Evolutionary conservation across 2,113 vertebrate species (phyloP), one percentile per base, ranked within the genome.

Genomic region (Lutjanus erythropterus): DNA sequence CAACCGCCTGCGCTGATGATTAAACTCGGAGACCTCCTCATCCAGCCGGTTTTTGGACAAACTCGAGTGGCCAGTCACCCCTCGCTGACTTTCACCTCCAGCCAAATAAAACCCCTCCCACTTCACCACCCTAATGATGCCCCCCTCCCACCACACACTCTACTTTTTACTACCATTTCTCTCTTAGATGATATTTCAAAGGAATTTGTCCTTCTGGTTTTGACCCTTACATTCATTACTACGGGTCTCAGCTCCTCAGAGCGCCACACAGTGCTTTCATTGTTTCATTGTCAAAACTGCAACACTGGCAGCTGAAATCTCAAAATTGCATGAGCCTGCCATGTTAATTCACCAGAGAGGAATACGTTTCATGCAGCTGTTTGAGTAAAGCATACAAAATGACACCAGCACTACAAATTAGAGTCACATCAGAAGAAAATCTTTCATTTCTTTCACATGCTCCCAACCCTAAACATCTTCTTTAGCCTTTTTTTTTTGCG

Each of bases 191-290:
- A 84, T 12, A 39, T 69, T 67, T 56, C 44, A 71, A 37, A 79
- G 74, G 72, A 88, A 86, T 59, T 69, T 53, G 69, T 83, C 80
- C 71, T 82, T 78, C 65, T 80, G 56, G 39, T 80, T 75, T 52
- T 67, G 87, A 80, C 74, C 75, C 71, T 69, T 42, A 42, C 50
- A 73, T 78, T 62, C 52, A 73, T 80, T 75, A n/a, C 21, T 18
- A 15, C 27, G 49, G 73, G 10, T 71, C 12, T 31, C 42, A 9
- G 81, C 81, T 53, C 19, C 60, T 74, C 60, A 9, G 5, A 0
- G 31, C 16, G 59, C 0, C 0, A 16, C 58, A 87, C 80, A n/a
- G 62, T 3, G 74, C 66, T n/a, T 4, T 50, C 75, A 83, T 80
- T 87, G 75, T 80, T 44, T 47, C 23, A 21, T 61, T 47, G 62